Evolutionary conservation across 1,140 invertebrate species (phyloP), one percentile per base, ranked within the genome.

Genomic region (Drosophila triauraria): DNA sequence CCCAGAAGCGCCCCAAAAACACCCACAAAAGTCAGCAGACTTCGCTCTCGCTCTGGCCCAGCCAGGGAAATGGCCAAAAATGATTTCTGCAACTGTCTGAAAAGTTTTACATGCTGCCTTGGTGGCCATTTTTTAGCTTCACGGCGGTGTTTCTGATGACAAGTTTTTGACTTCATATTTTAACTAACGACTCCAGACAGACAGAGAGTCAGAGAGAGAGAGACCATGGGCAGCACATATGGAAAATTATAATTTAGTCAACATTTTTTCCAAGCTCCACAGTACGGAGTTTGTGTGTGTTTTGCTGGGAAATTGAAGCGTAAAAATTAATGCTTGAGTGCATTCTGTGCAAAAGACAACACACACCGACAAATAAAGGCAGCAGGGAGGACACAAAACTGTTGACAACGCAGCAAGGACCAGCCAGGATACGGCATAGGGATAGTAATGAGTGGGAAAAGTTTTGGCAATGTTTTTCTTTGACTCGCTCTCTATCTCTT

Each of bases 211-310:
- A 51, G 30, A 70, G 5, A 40, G 50, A 46, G 20, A 46, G 40
- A 58, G 42, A 23, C 23, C 4, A 47, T 13, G 50, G 43, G 50
- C 38, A 23, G 59, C 74, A 77, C 78, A 85, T 84, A 78, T 82
- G 82, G 61, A 87, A 87, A 87, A 87, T 82, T 74, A 87, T 87
- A 87, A 87, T 87, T 87, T 87, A 82, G 82, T 85, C 82, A 84
- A 85, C 68, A 78, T 43, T 72, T 72, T 71, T 74, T 10, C 17
- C 3, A 12, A 17, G 43, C 23, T 42, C n/a, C 35, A 27, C 12
- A 58, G 59, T 50, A 17, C 35, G 27, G 44, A 25, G 35, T 35
- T 32, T 63, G 59, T 63, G 64, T 84, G 64, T 81, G 69, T 78
- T 78, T 82, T 84, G 77, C 62, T 65, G 72, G 78, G 78, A 86